Evolutionary conservation across 2,113 vertebrate species (phyloP), one percentile per base, ranked within the genome.

Genomic region (Pardalotus punctatus): DNA sequence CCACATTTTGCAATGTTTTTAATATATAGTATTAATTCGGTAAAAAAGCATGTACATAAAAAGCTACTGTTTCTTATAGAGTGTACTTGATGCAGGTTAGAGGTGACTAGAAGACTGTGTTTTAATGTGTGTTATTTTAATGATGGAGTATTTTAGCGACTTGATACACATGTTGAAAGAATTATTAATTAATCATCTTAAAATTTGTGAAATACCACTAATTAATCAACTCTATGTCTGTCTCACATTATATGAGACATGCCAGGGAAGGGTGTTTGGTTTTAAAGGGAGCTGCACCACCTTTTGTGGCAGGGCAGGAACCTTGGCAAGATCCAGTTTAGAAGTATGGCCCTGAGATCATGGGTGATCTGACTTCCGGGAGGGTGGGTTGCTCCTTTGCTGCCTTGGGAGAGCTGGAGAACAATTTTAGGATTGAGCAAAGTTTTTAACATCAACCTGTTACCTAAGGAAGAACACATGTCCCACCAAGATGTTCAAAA

Each of bases 391-490:
- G 29, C 43, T 70, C 20, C 24, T 28, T 50, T 58, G 6, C 35
- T 81, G 18, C 40, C 0, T 0, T 58, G 19, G n/a, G 19, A n/a
- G 12, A 50, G 12, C 19, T 12, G 0, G 2, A 65, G 31, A 81
- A 71, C 20, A 50, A 11, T 60, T 80, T 40, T 50, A 21, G 17
- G 33, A 15, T 33, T 54, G 70, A 22, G 53, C 35, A 40, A 64
- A 58, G 5, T 36, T 74, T 54, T 70, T 51, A n/a, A 9, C 17
- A 7, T 5, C 0, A 2, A 25, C 7, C 19, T 74, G 29, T 71
- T 76, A 14, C 28, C 36, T 56, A 35, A 40, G 24, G 35, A 69
- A 50, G 22, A 19, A 27, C 18, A 16, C 2, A 1, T 70, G 50
- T 57, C 35, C 45, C 13, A 14, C 50, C 57, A 71, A 60, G 45